Evolutionary conservation across 2,113 vertebrate species (phyloP).

Genomic region (Haplotaxodon microlepis): DNA sequence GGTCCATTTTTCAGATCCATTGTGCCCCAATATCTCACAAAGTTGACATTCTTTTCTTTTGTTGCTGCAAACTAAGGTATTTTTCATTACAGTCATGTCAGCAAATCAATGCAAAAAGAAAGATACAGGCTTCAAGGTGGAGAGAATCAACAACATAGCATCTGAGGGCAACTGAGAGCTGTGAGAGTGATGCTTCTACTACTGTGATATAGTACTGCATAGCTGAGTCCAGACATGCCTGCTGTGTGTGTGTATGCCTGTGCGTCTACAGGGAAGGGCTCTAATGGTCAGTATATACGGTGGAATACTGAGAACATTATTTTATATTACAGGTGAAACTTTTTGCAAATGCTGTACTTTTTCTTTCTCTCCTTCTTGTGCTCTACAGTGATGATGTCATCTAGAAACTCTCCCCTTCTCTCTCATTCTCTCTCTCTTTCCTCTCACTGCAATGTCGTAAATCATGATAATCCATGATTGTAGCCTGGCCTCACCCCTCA

Average conservation of each 20-base stretch:
- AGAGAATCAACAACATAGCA: constrained; percentile 24
- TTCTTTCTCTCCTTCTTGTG: not conserved
- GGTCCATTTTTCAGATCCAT: constrained; percentile 25
- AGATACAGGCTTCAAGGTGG: constrained; percentile 31
- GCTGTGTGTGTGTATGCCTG: not conserved
- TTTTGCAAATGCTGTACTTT: constrained; percentile 37
- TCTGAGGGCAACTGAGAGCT: constrained; percentile 6
- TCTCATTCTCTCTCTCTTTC: not conserved
- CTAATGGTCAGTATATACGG: not conserved
- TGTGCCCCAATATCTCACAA: constrained; percentile 49
- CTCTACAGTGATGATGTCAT: constrained; percentile 57
- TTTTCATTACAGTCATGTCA: constrained; percentile 72
- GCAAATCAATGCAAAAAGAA: constrained; percentile 72
- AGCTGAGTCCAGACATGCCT: not conserved
- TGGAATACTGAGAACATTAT: not conserved
- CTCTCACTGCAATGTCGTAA: constrained; percentile 50
- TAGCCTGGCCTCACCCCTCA: constrained; percentile 65
- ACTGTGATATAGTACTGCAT: not conserved
- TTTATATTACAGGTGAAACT: constrained; percentile 3
- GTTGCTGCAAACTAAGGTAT: constrained; percentile 70
- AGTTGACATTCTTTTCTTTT: constrained; percentile 51
- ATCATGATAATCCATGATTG: constrained; percentile 70
- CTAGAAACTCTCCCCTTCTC: constrained; percentile 28
- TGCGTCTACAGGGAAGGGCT: not conserved
- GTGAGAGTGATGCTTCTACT: not conserved